These are phyloP conservation scores for Platygyra sinensis DNA, from an alignment of 64 coral and sea anemone genomes.

Conservation along the genomic window DNA sequence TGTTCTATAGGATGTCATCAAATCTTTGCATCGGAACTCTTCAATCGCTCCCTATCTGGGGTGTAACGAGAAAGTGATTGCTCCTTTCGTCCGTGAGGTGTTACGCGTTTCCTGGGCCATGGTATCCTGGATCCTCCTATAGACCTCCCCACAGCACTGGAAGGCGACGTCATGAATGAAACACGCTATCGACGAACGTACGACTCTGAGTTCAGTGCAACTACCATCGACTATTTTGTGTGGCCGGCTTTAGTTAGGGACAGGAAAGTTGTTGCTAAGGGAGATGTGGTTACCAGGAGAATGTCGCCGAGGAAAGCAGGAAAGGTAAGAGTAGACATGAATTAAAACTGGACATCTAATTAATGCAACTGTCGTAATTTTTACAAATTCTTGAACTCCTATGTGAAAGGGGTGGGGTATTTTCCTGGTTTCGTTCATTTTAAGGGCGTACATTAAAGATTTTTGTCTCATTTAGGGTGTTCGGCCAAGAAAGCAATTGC, in stretches of 20 bases:
- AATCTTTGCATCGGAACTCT: constrained; percentile 78
- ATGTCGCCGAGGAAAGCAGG: constrained; percentile 29
- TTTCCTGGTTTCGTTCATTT: too few relatives aligned
- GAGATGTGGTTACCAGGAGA: constrained; percentile 76
- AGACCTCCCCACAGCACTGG: constrained; percentile 76
- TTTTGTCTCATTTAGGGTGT: too few relatives aligned
- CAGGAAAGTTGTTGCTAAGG: constrained; percentile 69
- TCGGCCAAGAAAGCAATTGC: too few relatives aligned
- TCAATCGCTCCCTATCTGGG: constrained; percentile 39
- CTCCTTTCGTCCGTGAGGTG: constrained; percentile 74
- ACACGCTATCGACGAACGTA: constrained; percentile 60
- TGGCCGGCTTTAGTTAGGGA: constrained; percentile 86
- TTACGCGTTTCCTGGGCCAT: constrained; percentile 78
- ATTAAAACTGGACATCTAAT: neutral
- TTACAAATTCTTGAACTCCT: neutral
- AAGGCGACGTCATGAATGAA: constrained; percentile 84
- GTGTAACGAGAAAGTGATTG: constrained; percentile 70
- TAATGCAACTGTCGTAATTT: neutral
- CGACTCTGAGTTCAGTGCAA: constrained; percentile 86
- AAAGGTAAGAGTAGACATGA: constrained; percentile 6
- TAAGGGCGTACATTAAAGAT: too few relatives aligned
- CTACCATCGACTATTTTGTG: constrained; percentile 73
- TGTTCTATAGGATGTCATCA: constrained; percentile 63
- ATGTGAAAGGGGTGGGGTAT: too few relatives aligned
- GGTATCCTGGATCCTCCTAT: constrained; percentile 70